phyloP scores from a whole-genome alignment of 2,113 vertebrate genomes.

The Notarius quadriscutis region DNA sequence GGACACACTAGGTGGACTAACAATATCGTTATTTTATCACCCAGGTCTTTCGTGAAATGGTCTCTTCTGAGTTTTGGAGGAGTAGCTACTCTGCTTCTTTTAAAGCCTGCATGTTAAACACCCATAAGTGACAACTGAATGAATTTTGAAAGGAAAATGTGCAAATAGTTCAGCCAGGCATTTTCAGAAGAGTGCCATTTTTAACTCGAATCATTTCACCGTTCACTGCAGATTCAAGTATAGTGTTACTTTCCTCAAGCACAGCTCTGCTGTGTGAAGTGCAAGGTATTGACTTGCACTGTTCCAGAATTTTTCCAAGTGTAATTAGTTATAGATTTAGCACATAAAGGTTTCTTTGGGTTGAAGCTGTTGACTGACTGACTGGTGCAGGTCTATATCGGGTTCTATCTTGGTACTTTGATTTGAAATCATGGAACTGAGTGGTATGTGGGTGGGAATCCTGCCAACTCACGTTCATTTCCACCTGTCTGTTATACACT shows the following conservation, averaged over 20 bases:
- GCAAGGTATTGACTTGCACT: neutral
- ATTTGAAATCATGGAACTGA: neutral
- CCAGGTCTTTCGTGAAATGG: neutral
- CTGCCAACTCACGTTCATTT: neutral
- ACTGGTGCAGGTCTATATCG: neutral
- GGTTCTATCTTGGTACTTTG: neutral
- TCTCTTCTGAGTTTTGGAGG: neutral
- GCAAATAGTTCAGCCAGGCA: neutral
- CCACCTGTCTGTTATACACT: neutral
- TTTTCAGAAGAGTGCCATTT: neutral
- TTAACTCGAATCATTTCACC: neutral
- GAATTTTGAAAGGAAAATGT: neutral
- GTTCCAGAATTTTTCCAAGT: neutral
- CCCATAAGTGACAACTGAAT: neutral
- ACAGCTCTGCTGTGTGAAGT: neutral
- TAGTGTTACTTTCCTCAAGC: neutral
- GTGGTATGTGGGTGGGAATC: neutral
- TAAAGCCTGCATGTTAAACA: neutral
- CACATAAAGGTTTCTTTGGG: neutral
- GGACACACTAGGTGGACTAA: too few species aligned
- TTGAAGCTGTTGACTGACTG: neutral
- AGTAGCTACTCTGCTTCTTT: neutral
- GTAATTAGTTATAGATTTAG: constrained; percentile 7
- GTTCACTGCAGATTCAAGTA: neutral
- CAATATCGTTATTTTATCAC: too few species aligned